Evolutionary conservation across 1,140 invertebrate species (phyloP).

Genomic region (Trachymyrmex cornetzi): DNA sequence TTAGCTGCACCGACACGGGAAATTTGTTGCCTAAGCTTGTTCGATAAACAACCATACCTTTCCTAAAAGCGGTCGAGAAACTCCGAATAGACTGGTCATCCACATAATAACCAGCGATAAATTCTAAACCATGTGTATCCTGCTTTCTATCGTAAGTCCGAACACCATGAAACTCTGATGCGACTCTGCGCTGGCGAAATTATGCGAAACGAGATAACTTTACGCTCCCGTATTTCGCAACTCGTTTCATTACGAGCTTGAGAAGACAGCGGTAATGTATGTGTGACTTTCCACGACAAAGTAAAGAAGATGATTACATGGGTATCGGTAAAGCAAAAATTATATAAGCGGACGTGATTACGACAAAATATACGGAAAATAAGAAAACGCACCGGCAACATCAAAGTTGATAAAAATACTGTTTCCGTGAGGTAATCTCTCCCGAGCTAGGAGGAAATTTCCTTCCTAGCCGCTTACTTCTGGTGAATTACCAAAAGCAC

Average conservation of each 20-base stretch:
- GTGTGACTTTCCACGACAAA: conserved; percentile 7
- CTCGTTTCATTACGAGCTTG: conserved; percentile 16
- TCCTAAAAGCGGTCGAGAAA: conserved; percentile 10
- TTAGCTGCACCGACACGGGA: neutral
- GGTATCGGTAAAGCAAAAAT: conserved; percentile 37
- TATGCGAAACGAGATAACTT: conserved; percentile 57
- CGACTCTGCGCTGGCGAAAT: conserved; percentile 16
- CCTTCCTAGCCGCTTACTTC: conserved; percentile 34
- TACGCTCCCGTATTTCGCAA: conserved; percentile 25
- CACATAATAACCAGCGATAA: conserved; percentile 35
- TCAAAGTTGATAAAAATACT: conserved; percentile 51
- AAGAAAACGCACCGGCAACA: conserved; percentile 30
- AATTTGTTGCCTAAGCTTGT: conserved; percentile 11
- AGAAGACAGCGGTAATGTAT: neutral
- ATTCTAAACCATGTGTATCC: conserved; percentile 41
- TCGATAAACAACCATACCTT: conserved; percentile 13
- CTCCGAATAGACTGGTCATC: conserved; percentile 32
- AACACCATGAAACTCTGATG: conserved; percentile 33
- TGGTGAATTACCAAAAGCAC: conserved; percentile 43
- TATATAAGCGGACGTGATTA: conserved; percentile 20
- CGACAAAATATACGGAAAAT: conserved; percentile 31
- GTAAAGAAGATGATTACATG: conserved; percentile 8
- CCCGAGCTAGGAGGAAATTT: neutral
- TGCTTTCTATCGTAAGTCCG: conserved; percentile 28
- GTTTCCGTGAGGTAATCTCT: conserved; percentile 31